Evolutionary conservation across 2,113 vertebrate genomes (phyloP).

Genomic region (Notarius quadriscutis): DNA sequence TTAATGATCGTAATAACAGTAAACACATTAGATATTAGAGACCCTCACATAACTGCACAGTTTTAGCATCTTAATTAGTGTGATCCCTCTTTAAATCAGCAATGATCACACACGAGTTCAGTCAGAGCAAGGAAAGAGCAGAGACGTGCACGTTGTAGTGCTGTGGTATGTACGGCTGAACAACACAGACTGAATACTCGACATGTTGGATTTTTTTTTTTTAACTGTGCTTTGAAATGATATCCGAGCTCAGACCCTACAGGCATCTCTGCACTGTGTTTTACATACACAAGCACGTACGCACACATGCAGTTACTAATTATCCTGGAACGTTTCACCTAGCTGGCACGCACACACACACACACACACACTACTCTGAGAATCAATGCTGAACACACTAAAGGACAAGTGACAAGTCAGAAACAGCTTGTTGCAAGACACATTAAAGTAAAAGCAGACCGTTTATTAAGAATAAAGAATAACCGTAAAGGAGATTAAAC

Average conservation of each 20-base stretch:
- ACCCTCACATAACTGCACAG: background rate
- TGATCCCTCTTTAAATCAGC: background rate
- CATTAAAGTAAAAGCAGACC: background rate
- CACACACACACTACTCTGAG: slow-evolving; percentile 6
- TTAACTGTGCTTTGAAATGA: slow-evolving; percentile 22
- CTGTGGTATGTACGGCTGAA: background rate
- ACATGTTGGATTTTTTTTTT: background rate
- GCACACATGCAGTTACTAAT: slow-evolving; percentile 7
- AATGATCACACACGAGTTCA: background rate
- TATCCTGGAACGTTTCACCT: slow-evolving; percentile 24
- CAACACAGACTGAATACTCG: background rate
- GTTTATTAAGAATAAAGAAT: background rate
- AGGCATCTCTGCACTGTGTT: slow-evolving; percentile 9
- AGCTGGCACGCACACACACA: slow-evolving; percentile 1
- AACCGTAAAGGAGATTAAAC: background rate
- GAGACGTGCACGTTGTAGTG: background rate
- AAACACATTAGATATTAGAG: background rate
- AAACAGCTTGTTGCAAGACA: background rate
- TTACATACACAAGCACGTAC: slow-evolving; percentile 20
- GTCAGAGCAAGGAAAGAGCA: background rate
- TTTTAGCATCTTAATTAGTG: background rate
- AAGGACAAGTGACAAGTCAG: slow-evolving; percentile 6
- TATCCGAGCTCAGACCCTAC: slow-evolving; percentile 25
- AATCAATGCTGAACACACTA: slow-evolving; percentile 3
- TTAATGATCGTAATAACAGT: background rate